Evolutionary conservation across 92 coral and sea anemone species (phyloP).

Genomic region (Porites rus): DNA sequence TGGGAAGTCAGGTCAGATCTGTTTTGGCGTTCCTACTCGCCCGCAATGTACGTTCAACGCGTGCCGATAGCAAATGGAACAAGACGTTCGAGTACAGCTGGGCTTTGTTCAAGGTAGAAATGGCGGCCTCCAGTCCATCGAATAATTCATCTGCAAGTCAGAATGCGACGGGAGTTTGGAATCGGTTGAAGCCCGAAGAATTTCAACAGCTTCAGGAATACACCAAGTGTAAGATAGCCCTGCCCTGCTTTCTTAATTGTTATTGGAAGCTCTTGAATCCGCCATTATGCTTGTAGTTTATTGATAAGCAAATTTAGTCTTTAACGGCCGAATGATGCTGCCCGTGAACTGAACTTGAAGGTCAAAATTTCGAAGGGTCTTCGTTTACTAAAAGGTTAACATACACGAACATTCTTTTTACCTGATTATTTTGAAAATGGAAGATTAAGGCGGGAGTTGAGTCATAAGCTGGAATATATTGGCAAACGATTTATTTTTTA

Average conservation of each 20-base stretch:
- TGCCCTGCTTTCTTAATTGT: slow-evolving; percentile 48
- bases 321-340: slow-evolving; percentile 31
- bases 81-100: slow-evolving; percentile 32
- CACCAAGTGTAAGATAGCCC: slow-evolving; percentile 95
- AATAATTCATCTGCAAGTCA: slow-evolving; percentile 74
- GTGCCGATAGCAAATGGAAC: slow-evolving; percentile 28
- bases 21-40: slow-evolving; percentile 60
- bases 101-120: slow-evolving; percentile 62
- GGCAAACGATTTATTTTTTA: not conserved
- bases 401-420: slow-evolving; percentile 5
- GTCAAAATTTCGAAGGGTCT: not conserved
- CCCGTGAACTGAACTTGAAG: not conserved
- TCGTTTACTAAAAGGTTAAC: slow-evolving; percentile 7
- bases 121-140: slow-evolving; percentile 73
- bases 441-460: slow-evolving; percentile 5
- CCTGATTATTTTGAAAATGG: slow-evolving; percentile 18
- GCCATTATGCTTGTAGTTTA: slow-evolving; percentile 14
- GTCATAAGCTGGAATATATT: not conserved
- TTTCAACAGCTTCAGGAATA: slow-evolving; percentile 99
- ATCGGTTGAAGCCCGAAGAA: slow-evolving; percentile 97
- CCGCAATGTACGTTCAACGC: slow-evolving; percentile 57
- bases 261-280: slow-evolving; percentile 59
- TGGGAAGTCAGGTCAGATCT: slow-evolving; percentile 68
- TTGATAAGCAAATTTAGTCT: slow-evolving; percentile 10
- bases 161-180: slow-evolving; percentile 96